Evolutionary conservation across 2,113 vertebrate genomes (phyloP).

Genomic region (Nyctereutes procyonoides): DNA sequence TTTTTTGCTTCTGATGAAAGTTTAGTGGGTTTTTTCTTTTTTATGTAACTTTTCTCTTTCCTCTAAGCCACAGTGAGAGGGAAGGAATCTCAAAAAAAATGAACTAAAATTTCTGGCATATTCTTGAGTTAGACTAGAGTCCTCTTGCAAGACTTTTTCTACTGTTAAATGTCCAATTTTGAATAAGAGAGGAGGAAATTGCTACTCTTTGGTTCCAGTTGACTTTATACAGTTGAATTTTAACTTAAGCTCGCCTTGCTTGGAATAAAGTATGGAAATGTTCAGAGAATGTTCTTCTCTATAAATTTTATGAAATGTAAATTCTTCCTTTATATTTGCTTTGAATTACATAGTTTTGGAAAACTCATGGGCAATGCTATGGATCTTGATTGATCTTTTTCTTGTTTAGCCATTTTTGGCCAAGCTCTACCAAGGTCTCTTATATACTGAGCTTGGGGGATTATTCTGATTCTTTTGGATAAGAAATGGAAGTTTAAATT

Average conservation of each 20-base stretch:
- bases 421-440: not conserved
- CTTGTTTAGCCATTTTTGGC: constrained; percentile 56
- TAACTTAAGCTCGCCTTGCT: constrained; percentile 9
- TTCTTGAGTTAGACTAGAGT: not conserved
- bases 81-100: constrained; percentile 14
- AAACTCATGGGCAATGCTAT: not conserved
- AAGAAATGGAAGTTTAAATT: constrained; percentile 49
- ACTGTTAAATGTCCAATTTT: not conserved
- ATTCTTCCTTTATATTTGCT: constrained; percentile 53
- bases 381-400: constrained; percentile 41
- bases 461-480: constrained; percentile 33
- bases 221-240: not conserved
- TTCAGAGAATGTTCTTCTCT: not conserved
- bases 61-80: not conserved
- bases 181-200: constrained; percentile 32
- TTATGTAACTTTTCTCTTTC: not conserved
- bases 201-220: not conserved
- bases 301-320: constrained; percentile 27
- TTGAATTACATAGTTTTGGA: constrained; percentile 40
- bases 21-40: not conserved
- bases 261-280: constrained; percentile 47
- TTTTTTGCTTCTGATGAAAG: constrained; percentile 22
- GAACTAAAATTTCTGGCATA: not conserved
- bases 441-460: not conserved
- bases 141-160: not conserved